phyloP scores from a whole-genome alignment of 2,113 vertebrate genomes.

The Chlamydotis undulata region DNA sequence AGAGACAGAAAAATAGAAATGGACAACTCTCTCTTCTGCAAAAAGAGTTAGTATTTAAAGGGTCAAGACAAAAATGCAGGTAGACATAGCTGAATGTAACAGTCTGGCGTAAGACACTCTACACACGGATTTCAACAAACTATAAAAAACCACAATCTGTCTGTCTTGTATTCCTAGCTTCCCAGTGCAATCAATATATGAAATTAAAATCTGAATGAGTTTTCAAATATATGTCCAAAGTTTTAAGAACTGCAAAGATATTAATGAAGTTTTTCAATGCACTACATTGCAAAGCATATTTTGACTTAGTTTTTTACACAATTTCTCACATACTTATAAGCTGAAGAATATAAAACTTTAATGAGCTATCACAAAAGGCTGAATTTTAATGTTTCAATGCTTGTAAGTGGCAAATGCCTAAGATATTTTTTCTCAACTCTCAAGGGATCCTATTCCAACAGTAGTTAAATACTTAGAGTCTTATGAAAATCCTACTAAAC shows the following conservation, averaged over 20 bases:
- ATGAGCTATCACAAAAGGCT: background rate
- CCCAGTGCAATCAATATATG: background rate
- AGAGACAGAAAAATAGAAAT: background rate
- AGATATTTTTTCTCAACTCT: background rate
- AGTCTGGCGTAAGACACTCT: background rate
- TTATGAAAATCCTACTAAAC: background rate
- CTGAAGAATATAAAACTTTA: background rate
- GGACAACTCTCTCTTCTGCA: background rate
- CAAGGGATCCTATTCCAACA: background rate
- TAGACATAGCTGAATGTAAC: background rate
- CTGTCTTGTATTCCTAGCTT: background rate
- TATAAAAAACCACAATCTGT: background rate
- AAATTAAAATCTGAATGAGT: background rate
- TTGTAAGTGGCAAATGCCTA: background rate
- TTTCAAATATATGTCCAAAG: background rate
- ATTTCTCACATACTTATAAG: background rate
- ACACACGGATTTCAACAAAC: background rate
- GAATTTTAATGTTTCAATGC: background rate
- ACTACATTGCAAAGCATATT: background rate
- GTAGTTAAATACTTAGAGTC: background rate
- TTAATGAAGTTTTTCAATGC: background rate
- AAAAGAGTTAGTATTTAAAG: background rate
- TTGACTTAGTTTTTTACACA: background rate
- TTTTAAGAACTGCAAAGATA: background rate
- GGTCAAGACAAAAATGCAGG: background rate